These are phyloP conservation scores for Iselma pallidipennis DNA, from an alignment of 2,888 invertebrate genomes.

Conservation along the genomic window DNA sequence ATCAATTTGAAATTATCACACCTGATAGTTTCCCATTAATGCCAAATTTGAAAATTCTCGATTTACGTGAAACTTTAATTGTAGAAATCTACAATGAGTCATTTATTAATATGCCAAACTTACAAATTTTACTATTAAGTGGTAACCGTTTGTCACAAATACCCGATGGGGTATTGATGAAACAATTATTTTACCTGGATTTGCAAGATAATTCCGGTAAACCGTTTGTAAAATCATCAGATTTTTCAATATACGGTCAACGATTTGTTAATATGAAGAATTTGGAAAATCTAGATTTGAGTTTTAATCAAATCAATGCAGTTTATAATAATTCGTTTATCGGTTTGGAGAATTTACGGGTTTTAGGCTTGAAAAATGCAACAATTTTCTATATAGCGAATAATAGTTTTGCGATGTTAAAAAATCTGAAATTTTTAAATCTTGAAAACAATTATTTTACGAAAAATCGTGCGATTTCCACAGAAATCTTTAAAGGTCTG, in stretches of 20 bases:
- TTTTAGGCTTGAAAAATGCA: constrained; percentile 60
- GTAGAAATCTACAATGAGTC: constrained; percentile 57
- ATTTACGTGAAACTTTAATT: constrained; percentile 60
- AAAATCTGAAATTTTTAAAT: constrained; percentile 58
- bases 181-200: constrained; percentile 59
- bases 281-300: constrained; percentile 59
- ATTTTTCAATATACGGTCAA: constrained; percentile 59
- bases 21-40: constrained; percentile 61
- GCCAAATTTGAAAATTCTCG: constrained; percentile 60
- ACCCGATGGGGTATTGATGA: constrained; percentile 58
- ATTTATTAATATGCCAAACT: constrained; percentile 59
- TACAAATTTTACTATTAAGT: constrained; percentile 59
- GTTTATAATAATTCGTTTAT: constrained; percentile 59
- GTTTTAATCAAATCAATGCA: constrained; percentile 60
- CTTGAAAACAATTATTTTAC: constrained; percentile 61
- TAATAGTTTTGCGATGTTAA: constrained; percentile 57
- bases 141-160: constrained; percentile 61
- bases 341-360: constrained; percentile 58
- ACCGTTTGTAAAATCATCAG: constrained; percentile 52
- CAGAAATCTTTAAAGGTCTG: constrained; percentile 59
- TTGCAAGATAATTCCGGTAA: constrained; percentile 59
- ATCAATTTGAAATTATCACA: constrained; percentile 62
- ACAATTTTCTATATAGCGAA: constrained; percentile 59
- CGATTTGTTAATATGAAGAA: constrained; percentile 59
- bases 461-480: constrained; percentile 28